A percentile compares a stretch with the other conserved stretches of the same genome.
Evolutionary conservation across 2,113 vertebrate species (phyloP).

Genomic region (Sorex araneus): DNA sequence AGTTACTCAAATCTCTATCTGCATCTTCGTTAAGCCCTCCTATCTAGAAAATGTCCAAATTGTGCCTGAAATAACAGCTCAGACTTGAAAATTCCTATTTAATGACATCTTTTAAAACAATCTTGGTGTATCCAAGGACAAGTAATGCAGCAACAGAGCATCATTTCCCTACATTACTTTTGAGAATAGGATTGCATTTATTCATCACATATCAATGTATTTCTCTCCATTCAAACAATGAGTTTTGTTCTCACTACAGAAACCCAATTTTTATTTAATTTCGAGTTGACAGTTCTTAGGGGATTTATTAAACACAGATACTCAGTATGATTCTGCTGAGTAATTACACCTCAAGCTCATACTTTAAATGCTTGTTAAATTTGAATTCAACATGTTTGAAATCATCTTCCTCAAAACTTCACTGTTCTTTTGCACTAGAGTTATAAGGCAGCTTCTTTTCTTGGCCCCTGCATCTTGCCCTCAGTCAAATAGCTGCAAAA

Average conservation of each 20-base stretch:
- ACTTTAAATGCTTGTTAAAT: not conserved
- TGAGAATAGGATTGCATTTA: not conserved
- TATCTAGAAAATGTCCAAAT: constrained; percentile 9
- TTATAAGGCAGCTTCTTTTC: not conserved
- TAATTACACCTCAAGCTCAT: not conserved
- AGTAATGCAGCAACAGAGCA: no score
- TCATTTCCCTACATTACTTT: not conserved
- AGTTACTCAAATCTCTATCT: not conserved
- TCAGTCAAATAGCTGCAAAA: not conserved
- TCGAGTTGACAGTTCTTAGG: not conserved
- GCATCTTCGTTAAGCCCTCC: not conserved
- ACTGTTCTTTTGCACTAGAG: not conserved
- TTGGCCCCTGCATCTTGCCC: not conserved
- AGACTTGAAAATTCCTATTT: not conserved
- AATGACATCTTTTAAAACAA: not conserved
- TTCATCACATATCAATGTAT: not conserved
- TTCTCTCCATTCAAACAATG: not conserved
- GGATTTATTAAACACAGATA: constrained; percentile 19
- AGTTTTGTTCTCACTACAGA: not conserved
- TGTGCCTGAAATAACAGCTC: not conserved
- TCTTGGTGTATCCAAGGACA: not conserved
- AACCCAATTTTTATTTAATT: constrained; percentile 24
- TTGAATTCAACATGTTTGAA: not conserved
- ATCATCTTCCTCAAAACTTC: not conserved
- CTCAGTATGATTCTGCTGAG: not conserved